These are phyloP conservation scores for Oophaga sylvatica DNA, from an alignment of 2,797 vertebrate genomes.

Conservation along the genomic window DNA sequence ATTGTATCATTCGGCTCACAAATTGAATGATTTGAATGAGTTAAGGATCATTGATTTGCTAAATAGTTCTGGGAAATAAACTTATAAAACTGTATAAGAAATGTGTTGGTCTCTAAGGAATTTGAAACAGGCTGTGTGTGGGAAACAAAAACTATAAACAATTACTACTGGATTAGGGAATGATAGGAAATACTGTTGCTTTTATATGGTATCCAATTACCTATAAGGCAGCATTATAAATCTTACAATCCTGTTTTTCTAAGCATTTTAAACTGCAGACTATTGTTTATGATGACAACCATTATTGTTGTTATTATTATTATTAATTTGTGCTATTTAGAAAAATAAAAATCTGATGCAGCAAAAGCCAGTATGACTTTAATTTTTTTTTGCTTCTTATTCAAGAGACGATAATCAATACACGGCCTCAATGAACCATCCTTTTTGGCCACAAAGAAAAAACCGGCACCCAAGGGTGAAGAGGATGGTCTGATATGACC, in stretches of 20 bases:
- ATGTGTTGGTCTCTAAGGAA: constrained; percentile 56
- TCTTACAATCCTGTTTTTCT: constrained; percentile 14
- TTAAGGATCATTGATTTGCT: constrained; percentile 59
- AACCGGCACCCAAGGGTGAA: too few species aligned
- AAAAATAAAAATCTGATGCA: not conserved
- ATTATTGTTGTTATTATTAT: not conserved
- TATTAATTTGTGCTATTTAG: not conserved
- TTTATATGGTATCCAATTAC: constrained; percentile 40
- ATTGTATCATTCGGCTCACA: constrained; percentile 48
- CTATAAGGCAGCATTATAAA: constrained; percentile 7
- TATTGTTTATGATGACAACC: not conserved
- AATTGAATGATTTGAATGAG: constrained; percentile 57
- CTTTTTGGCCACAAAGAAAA: too few species aligned
- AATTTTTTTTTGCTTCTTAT: too few species aligned
- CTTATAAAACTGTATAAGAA: constrained; percentile 55
- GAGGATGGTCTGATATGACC: too few species aligned
- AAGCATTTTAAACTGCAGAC: not conserved
- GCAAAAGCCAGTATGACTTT: not conserved
- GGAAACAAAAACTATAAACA: constrained; percentile 60
- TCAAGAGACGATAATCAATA: too few species aligned
- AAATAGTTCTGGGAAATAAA: constrained; percentile 61
- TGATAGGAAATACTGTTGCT: constrained; percentile 27
- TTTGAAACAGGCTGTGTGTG: constrained; percentile 56
- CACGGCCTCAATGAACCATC: too few species aligned
- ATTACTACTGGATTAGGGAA: constrained; percentile 52